Evolutionary conservation across 2,888 invertebrate genomes (phyloP).

Genomic region (Zaprionus bogoriensis): DNA sequence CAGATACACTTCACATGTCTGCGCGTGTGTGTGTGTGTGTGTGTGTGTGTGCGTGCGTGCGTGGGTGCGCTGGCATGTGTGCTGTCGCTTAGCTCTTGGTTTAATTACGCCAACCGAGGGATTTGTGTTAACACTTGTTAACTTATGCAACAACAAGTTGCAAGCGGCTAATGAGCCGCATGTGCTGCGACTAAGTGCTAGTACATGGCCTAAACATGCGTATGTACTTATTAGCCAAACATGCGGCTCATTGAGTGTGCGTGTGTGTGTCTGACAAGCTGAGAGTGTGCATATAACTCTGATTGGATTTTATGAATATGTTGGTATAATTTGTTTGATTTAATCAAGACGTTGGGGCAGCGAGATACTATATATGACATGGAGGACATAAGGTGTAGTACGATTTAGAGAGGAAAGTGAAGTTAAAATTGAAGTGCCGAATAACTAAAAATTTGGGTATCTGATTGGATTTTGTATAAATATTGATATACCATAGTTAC

Average conservation of each 20-base stretch:
- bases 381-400: too few species aligned
- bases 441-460: too few species aligned
- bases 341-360: too few species aligned
- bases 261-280: slow-evolving; percentile 3
- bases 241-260: not conserved
- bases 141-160: slow-evolving; percentile 23
- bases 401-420: too few species aligned
- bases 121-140: slow-evolving; percentile 65
- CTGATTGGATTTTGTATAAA: too few species aligned
- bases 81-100: slow-evolving; percentile 48
- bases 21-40: slow-evolving; percentile 3
- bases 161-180: slow-evolving; percentile 38
- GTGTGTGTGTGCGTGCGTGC: slow-evolving; percentile 4
- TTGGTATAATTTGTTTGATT: too few species aligned
- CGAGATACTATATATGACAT: too few species aligned
- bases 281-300: not conserved
- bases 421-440: too few species aligned
- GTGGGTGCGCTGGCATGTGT: slow-evolving; percentile 11
- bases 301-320: too few species aligned
- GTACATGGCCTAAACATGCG: not conserved
- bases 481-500: too few species aligned
- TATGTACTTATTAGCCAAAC: not conserved
- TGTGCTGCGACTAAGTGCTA: slow-evolving; percentile 33
- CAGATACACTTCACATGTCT: not conserved
- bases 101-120: slow-evolving; percentile 64